Base-by-base conservation (phyloP, 2,797 vertebrate genomes). In the Cottoperca gobio region DNA sequence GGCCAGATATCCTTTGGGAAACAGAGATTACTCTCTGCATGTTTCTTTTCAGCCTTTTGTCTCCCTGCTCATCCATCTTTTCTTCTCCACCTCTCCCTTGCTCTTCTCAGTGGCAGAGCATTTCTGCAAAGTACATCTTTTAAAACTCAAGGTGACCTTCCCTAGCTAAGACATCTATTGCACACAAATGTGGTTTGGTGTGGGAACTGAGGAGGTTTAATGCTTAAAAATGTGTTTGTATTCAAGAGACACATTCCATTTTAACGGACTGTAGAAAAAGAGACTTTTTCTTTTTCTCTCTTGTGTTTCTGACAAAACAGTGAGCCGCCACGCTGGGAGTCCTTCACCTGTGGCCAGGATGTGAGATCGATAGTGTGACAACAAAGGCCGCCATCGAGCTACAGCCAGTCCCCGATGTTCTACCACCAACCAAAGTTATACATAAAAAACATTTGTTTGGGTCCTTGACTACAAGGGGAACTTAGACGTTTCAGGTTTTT, bases 361-460 rank as follows among this genome's bases (percentile, higher is more conserved):
- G 88, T 91, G 89, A 93, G 69, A 89, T 85, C 26, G 55, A 88
- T 70, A 46, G 63, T 76, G 69, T 85, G 79, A 90, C 77, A 85
- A 66, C 70, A 82, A 80, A 83, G 62, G 43, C 75, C n/a, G 5
- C 72, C 79, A 55, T 62, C 42, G 4, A 84, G 39, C 82, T 66
- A 26, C 65, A 71, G 61, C 50, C 57, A 63, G 26, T 52, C 35
- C 21, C 74, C 55, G 8, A 33, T 33, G 70, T 48, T 40, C 33
- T 21, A 54, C 74, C 24, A 8, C 78, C 43, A 67, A 70, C 65
- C 61, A 72, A 63, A 81, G 26, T 58, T 31, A 17, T 65, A 59
- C 31, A 46, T 13, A 55, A 46, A 54, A 65, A 64, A 58, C 17
- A 42, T n/a, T 13, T 17, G 8, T 31, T 57, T 26, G 19, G n/a